Conservation (phyloP, 2,113 vertebrate genomes). For the Xiphorhynchus elegans region DNA sequence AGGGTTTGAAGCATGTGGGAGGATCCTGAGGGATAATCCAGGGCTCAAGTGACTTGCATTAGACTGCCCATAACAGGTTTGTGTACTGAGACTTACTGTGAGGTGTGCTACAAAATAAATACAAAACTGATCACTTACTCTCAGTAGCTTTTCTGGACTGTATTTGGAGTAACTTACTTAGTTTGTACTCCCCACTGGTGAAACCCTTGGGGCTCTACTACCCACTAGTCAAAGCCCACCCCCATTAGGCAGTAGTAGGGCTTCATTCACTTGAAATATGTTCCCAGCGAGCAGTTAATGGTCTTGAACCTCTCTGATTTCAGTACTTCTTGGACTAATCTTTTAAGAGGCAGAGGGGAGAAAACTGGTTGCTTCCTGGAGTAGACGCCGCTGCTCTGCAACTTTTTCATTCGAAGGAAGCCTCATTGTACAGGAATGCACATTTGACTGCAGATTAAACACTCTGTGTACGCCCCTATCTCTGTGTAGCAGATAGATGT, state of each 20-base stretch:
- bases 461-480: not conserved
- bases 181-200: not conserved
- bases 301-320: not conserved
- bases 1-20: not conserved
- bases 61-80: not conserved
- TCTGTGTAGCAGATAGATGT: not conserved
- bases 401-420: not conserved
- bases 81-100: not conserved
- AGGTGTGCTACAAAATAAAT: not conserved
- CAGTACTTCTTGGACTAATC: not conserved
- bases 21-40: not conserved
- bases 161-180: fast-evolving
- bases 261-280: not conserved
- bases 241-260: not conserved
- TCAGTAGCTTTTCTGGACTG: not conserved
- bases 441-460: not conserved
- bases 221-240: not conserved
- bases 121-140: not conserved
- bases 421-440: not conserved
- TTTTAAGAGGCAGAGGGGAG: not conserved
- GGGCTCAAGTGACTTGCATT: not conserved
- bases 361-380: not conserved
- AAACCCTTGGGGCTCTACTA: not conserved
- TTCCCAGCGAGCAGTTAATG: not conserved
- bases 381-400: fast-evolving